These are phyloP conservation scores for Horisme vitalbata DNA, from an alignment of 2,888 invertebrate genomes.

Conservation along the genomic window DNA sequence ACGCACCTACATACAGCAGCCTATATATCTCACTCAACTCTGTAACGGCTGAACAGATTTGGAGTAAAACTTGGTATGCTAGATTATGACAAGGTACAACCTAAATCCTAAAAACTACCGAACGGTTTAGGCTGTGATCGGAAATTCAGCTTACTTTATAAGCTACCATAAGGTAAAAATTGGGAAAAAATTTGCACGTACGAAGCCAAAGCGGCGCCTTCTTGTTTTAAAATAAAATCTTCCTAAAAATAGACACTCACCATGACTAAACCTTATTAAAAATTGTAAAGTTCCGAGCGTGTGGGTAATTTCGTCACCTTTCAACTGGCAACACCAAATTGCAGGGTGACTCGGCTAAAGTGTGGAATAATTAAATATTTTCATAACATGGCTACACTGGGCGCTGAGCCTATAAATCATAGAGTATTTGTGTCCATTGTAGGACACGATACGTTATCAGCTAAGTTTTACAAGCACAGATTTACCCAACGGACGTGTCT, in stretches of 20 bases:
- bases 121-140: too few relatives aligned
- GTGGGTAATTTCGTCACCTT: conserved; percentile 52
- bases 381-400: conserved; percentile 74
- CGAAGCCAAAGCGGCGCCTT: too few relatives aligned
- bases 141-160: too few relatives aligned
- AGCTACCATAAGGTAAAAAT: too few relatives aligned
- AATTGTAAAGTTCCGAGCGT: conserved; percentile 38
- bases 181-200: too few relatives aligned
- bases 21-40: too few relatives aligned
- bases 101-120: too few relatives aligned
- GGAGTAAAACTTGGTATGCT: too few relatives aligned
- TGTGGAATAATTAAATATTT: conserved; percentile 77
- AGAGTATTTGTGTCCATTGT: conserved; percentile 43
- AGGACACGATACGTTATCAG: background rate
- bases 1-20: too few relatives aligned
- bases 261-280: background rate
- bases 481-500: too few relatives aligned
- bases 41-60: too few relatives aligned
- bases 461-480: background rate
- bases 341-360: conserved; percentile 61
- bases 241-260: background rate
- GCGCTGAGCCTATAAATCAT: conserved; percentile 66
- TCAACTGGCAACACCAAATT: conserved; percentile 52
- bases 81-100: too few relatives aligned
- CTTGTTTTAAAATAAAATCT: background rate